Conservation (phyloP, 2,888 invertebrate species). For the Caradrina clavipalpis region DNA sequence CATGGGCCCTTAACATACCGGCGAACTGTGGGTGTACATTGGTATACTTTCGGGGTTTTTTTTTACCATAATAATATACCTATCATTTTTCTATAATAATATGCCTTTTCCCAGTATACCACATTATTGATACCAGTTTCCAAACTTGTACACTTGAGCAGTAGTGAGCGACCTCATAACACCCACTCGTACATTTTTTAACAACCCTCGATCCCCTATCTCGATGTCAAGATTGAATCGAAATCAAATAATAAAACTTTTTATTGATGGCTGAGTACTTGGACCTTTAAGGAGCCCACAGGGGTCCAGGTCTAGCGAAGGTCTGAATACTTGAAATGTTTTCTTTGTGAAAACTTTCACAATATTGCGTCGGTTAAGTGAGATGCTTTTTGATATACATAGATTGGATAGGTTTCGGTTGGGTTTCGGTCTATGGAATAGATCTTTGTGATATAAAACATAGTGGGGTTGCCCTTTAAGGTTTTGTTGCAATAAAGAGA, state of each 20-base stretch:
- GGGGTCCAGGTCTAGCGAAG: conserved; percentile 42
- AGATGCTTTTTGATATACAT: conserved; percentile 24
- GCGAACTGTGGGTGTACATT: too few relatives aligned
- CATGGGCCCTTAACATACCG: too few relatives aligned
- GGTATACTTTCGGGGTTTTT: too few relatives aligned
- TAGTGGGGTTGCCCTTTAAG: conserved; percentile 6
- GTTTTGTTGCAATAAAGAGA: conserved; percentile 6
- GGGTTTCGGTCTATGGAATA: conserved; percentile 25
- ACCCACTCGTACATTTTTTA: conserved; percentile 38
- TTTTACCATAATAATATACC: too few relatives aligned
- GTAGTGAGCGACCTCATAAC: conserved; percentile 11
- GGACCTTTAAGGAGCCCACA: conserved; percentile 30
- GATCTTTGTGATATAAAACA: conserved; percentile 16
- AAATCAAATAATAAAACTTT: conserved; percentile 56
- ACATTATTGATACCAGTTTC: conserved; percentile 4
- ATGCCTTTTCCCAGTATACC: not conserved
- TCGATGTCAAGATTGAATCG: conserved; percentile 35
- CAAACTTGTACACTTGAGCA: not conserved
- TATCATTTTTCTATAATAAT: too few relatives aligned
- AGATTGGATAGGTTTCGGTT: conserved; percentile 30
- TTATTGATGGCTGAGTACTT: conserved; percentile 41
- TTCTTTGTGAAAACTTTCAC: conserved; percentile 56
- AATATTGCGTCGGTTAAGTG: conserved; percentile 28
- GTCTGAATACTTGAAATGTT: conserved; percentile 49
- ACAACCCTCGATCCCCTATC: conserved; percentile 28